These are phyloP conservation scores for Cyclopterus lumpus DNA, from an alignment of 2,797 vertebrate species.

Conservation along the genomic window DNA sequence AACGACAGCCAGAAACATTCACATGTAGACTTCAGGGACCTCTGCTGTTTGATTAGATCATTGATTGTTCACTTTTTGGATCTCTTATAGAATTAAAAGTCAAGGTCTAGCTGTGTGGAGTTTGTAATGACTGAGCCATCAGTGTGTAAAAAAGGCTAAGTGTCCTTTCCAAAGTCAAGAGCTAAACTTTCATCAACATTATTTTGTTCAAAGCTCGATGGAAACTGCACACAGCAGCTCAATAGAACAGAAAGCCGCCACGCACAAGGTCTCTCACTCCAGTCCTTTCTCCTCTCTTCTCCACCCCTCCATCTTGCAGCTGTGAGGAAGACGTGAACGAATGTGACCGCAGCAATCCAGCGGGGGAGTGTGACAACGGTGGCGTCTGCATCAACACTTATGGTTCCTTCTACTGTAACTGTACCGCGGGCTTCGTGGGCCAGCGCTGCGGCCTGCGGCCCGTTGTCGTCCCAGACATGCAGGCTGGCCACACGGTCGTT, in stretches of 20 bases:
- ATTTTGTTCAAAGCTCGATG: background rate
- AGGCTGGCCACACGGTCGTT: conserved; percentile 92
- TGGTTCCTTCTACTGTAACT: conserved; percentile 97
- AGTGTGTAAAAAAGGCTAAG: background rate
- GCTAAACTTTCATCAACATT: background rate
- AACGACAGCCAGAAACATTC: background rate
- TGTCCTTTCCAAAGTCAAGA: background rate
- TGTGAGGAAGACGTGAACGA: conserved; percentile 96
- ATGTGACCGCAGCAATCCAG: conserved; percentile 85
- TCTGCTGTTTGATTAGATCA: too few relatives aligned
- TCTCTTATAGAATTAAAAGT: background rate
- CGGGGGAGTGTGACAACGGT: conserved; percentile 93
- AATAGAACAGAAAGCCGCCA: background rate
- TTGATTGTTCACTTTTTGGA: background rate
- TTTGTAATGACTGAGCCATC: background rate
- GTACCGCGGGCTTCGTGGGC: conserved; percentile 92
- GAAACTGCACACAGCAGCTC: background rate
- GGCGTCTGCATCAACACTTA: conserved; percentile 93
- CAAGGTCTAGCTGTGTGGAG: background rate
- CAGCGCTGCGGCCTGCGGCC: conserved; percentile 91
- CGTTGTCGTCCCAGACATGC: conserved; percentile 95
- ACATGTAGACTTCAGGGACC: background rate
- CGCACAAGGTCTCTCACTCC: conserved; percentile 10
- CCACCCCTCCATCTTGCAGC: conserved; percentile 72
- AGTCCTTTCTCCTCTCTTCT: background rate